Evolutionary conservation across 1,140 invertebrate species (phyloP), one percentile per base, ranked within the genome.

Genomic region (Drosophila pandora): DNA sequence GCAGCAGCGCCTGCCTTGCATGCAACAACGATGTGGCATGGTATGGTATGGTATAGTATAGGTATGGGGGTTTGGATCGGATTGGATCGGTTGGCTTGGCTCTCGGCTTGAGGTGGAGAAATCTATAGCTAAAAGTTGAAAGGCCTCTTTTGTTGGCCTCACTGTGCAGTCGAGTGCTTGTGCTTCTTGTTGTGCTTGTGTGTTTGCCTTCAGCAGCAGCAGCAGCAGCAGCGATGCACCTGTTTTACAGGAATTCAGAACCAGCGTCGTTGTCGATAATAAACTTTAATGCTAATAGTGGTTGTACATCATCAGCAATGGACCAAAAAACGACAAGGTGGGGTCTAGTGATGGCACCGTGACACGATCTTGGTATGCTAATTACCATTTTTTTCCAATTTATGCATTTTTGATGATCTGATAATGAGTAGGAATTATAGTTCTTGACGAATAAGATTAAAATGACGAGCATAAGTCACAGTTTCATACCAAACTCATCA

Each of bases 231-330:
- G 43, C 43, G 21, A 23, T 87, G 84, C 83, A 88, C 83, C 83
- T 89, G 83, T 88, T 88, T 89, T 89, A 79, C 83, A 88, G 84
- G 83, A 88, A 87, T 87, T 83, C 67, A 83, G 83, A 87, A 87
- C 85, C 75, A 71, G 72, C 82, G 65, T 82, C 79, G 79, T 87
- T 85, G 83, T 88, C 80, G 84, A 89, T 89, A 89, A 89, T 89
- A 89, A 89, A 89, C 84, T 89, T 89, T 90, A 89, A 89, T 89
- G 84, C 84, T 89, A 89, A 89, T 89, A 89, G 85, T 69, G 72
- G 84, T 90, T 89, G 85, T 89, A 89, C 84, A 89, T 89, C 84
- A 89, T 89, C 82, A 63, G 59, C 83, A 82, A 83, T 87, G 83
- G 79, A 76, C 83, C 83, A 83, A 88, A 83, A 88, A 88, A 54